These are phyloP conservation scores for Larimichthys crocea DNA, from an alignment of 2,113 vertebrate species.

Conservation along the genomic window DNA sequence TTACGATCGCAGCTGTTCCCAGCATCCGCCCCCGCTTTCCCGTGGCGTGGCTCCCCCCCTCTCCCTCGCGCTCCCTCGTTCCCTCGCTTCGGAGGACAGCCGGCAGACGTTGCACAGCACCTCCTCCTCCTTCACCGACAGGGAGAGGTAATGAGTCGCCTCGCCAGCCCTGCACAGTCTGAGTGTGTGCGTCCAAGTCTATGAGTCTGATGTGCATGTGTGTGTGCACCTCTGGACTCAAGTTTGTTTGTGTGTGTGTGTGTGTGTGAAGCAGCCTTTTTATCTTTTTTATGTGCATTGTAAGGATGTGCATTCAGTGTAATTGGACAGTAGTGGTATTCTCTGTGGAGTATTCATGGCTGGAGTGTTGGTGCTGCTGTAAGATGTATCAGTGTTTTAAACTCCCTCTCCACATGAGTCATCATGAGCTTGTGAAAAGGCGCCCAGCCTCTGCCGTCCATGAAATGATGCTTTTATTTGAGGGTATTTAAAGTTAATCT, in stretches of 20 bases:
- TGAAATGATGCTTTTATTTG: conserved; percentile 76
- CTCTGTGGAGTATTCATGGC: conserved; percentile 66
- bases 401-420: conserved; percentile 73
- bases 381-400: conserved; percentile 63
- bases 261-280: conserved; percentile 28
- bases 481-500: conserved; percentile 85
- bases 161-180: conserved; percentile 37
- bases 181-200: conserved; percentile 34
- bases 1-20: conserved; percentile 87
- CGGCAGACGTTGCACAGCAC: conserved; percentile 86
- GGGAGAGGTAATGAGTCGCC: conserved; percentile 85
- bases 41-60: conserved; percentile 82
- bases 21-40: conserved; percentile 84
- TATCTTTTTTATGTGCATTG: conserved; percentile 33
- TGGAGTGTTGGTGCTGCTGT: conserved; percentile 57
- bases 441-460: conserved; percentile 55
- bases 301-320: conserved; percentile 47
- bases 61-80: conserved; percentile 82
- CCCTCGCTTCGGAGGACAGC: conserved; percentile 85
- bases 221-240: conserved; percentile 47
- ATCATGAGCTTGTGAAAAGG: conserved; percentile 59
- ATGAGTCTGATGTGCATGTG: conserved; percentile 46
- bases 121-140: conserved; percentile 85
- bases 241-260: conserved; percentile 23
- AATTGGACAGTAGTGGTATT: conserved; percentile 65